A percentile compares a stretch with the other conserved stretches of the same genome.
phyloP scores from a whole-genome alignment of 2,888 invertebrate species.

The Pocota personata region DNA sequence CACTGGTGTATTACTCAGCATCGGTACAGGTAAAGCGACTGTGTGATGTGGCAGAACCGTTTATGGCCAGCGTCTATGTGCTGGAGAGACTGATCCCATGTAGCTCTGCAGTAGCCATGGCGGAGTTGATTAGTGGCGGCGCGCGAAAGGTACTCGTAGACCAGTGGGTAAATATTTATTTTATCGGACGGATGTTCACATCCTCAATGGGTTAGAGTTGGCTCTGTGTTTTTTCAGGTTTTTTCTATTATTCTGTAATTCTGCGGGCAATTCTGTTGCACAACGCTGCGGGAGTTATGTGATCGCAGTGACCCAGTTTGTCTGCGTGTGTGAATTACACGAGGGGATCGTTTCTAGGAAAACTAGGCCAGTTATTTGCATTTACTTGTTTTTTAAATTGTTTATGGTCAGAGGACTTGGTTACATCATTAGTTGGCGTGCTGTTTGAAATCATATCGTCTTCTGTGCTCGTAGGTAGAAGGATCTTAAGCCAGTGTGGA shows the following conservation, averaged over 20 bases:
- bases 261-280: constrained; percentile 29
- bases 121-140: constrained; percentile 59
- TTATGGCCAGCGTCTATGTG: constrained; percentile 28
- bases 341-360: constrained; percentile 1
- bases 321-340: neutral
- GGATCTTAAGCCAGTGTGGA: too few species aligned
- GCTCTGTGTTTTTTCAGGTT: neutral
- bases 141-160: constrained; percentile 55
- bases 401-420: neutral
- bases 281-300: constrained; percentile 61
- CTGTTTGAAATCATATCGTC: too few species aligned
- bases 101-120: neutral
- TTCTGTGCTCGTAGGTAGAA: too few species aligned
- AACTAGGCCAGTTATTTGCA: constrained; percentile 24
- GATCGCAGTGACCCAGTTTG: constrained; percentile 61
- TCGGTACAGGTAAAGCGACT: neutral
- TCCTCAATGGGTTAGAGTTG: constrained; percentile 54
- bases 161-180: constrained; percentile 65
- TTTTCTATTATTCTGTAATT: neutral
- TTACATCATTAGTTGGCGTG: too few species aligned
- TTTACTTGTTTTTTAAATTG: neutral
- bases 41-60: constrained; percentile 37
- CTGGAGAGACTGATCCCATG: constrained; percentile 25
- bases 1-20: constrained; percentile 66
- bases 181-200: constrained; percentile 67